Evolutionary conservation across 1,140 invertebrate genomes (phyloP), one percentile per base, ranked within the genome.

Genomic region (Drosophila leontia): DNA sequence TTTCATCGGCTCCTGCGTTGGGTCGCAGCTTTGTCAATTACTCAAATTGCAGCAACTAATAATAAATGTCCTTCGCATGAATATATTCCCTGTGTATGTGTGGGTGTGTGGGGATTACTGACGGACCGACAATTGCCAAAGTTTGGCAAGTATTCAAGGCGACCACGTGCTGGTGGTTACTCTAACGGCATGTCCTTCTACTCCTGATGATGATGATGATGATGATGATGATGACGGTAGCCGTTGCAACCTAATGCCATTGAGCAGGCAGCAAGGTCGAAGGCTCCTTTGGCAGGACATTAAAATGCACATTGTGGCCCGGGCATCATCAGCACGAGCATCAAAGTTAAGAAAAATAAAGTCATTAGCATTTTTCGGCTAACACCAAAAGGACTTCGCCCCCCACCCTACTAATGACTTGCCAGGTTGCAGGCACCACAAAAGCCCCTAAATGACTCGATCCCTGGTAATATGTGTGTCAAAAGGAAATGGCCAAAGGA

Each of bases 291-390:
- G 77, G 83, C 80, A 83, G 55, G 85, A 80, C 85, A 88, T 88
- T 90, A 90, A 90, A 88, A 90, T 88, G 84, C 84, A 88, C 69
- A 90, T 80, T 88, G 85, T 82, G 78, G 68, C 23, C 37, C 45
- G 45, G 71, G 56, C 55, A 37, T 45, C 71, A 64, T 59, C 72
- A 71, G 56, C 62, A 56, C 41, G 61, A 51, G 51, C 77, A 71
- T 70, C 77, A 83, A 70, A 83, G 85, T 90, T 81, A 71, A 84
- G 85, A 84, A 84, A 88, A 84, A 88, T 90, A 88, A 88, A 88
- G 84, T 88, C 85, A 88, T 88, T 88, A 88, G 84, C 85, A 88
- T 88, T 78, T 86, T 90, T 88, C 62, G 84, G 80, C 77, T 88
- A 88, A 87, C 84, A 86, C 75, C 82, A 80, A 41, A 55, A 67